Conservation (phyloP, 2,888 invertebrate genomes). For the Herminia tarsipennalis region DNA sequence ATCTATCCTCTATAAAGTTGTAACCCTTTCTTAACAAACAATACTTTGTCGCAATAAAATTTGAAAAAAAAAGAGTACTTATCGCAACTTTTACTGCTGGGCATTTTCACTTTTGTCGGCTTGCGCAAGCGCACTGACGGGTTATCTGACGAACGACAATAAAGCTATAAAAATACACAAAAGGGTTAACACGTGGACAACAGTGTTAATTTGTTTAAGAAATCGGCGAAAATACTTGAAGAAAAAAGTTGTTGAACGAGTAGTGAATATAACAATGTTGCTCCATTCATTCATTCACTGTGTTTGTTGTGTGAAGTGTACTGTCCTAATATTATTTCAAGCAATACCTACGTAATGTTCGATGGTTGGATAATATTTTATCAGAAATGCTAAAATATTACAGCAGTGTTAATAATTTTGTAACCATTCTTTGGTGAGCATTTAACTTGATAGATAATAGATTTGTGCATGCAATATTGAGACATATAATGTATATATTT, state of each 20-base stretch:
- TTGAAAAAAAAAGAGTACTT: slow-evolving; percentile 42
- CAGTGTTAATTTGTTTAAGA: slow-evolving; percentile 77
- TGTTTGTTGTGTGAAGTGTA: not conserved
- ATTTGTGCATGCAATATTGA: too few species aligned
- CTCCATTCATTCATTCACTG: slow-evolving; percentile 4
- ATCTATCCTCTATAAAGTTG: slow-evolving; percentile 13
- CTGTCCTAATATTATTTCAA: slow-evolving; percentile 3
- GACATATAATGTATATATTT: too few species aligned
- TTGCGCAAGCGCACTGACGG: slow-evolving; percentile 63
- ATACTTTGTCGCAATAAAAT: slow-evolving; percentile 43
- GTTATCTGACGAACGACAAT: slow-evolving; percentile 54
- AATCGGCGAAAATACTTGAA: slow-evolving; percentile 50
- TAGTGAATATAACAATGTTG: slow-evolving; percentile 45
- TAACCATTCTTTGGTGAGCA: not conserved
- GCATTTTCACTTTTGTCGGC: slow-evolving; percentile 81
- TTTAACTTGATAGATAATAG: too few species aligned
- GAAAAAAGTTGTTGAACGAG: slow-evolving; percentile 36
- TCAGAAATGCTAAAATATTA: slow-evolving; percentile 2
- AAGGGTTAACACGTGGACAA: slow-evolving; percentile 73
- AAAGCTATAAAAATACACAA: slow-evolving; percentile 74
- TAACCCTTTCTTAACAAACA: slow-evolving; percentile 50
- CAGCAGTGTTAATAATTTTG: not conserved
- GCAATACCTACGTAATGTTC: slow-evolving; percentile 3
- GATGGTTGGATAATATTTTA: not conserved
- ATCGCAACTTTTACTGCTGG: slow-evolving; percentile 70